phyloP scores from a whole-genome alignment of 2,797 vertebrate genomes.

The Sternotherus odoratus region DNA sequence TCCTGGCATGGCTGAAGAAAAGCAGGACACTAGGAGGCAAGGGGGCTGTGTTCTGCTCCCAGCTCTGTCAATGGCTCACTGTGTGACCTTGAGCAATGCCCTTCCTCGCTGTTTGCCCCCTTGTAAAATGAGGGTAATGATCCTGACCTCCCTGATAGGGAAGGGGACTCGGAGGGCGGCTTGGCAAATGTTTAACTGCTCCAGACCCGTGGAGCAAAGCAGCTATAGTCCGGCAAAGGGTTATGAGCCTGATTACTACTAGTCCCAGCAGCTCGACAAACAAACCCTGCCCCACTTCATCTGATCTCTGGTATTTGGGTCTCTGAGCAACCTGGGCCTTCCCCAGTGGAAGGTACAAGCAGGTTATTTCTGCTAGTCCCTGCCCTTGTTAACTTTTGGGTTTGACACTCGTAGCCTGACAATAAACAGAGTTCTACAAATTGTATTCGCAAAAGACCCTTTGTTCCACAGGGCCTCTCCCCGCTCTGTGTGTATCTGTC shows the following conservation, averaged over 20 bases:
- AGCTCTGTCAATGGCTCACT: not conserved
- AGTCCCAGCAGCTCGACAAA: constrained; percentile 20
- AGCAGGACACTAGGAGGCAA: not conserved
- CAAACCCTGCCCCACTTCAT: not conserved
- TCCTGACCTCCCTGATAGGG: not conserved
- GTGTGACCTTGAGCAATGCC: not conserved
- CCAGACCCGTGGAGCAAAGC: not conserved
- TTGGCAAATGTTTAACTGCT: not conserved
- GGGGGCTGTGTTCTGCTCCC: not conserved
- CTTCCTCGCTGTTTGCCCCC: not conserved
- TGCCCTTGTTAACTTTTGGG: rapidly evolving
- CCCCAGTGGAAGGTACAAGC: not conserved
- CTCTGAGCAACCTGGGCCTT: not conserved
- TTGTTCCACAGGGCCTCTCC: constrained; percentile 28
- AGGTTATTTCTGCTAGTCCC: not conserved
- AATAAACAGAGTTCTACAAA: constrained; percentile 17
- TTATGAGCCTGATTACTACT: not conserved
- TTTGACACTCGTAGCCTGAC: not conserved
- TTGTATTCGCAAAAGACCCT: not conserved
- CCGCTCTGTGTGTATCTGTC: not conserved
- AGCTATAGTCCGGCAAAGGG: not conserved
- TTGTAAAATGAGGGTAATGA: not conserved
- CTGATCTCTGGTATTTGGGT: not conserved
- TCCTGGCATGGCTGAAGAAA: not conserved
- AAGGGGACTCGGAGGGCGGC: not conserved